Evolutionary conservation across 1,140 invertebrate genomes (phyloP), one percentile per base, ranked within the genome.

Genomic region (Mycetomoellerius zeteki): DNA sequence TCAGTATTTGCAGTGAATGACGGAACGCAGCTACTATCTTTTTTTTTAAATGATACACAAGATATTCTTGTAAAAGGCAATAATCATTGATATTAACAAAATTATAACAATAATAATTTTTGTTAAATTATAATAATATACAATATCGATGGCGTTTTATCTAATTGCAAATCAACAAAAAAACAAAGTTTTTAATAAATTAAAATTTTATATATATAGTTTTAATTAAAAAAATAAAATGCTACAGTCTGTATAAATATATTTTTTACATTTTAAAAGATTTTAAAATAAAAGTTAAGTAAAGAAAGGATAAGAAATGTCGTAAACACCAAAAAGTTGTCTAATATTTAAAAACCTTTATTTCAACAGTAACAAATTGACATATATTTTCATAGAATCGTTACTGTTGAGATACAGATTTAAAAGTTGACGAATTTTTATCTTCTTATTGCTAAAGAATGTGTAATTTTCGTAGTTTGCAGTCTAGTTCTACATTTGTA

Each of bases 311-410:
- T 24, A 12, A 80, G 14, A 81, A 37, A 33, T 10, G 2, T 56
- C 24, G 12, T 6, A 71, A 56, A 67, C 7, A 30, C 1, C 47
- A 54, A 52, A 67, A 33, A 50, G n/a, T 54, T 30, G 10, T 12
- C 7, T 71, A 2, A 37, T 37, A 81, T 58, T 81, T 58, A 71
- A 81, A 56, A 21, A 56, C 56, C 52, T 81, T 71, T 56, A 56
- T 71, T 81, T 81, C 52, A 56, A 71, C 65, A 81, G 50, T 81
- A 58, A 81, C 33, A 81, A 81, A 56, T 52, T n/a, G 14, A 33
- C 8, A 69, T 0, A 33, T 24, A 7, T 14, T n/a, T 65, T 43
- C 37, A 43, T 37, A 71, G 21, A 71, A 43, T 30, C 10, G 33
- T 71, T 56, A 81, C 21, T 81, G 64, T 81, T 56, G 52, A 71